A percentile compares a stretch with the other conserved stretches of the same genome.
Evolutionary conservation across 2,797 vertebrate genomes (phyloP).

Genomic region (Eurystomus glaucurus): DNA sequence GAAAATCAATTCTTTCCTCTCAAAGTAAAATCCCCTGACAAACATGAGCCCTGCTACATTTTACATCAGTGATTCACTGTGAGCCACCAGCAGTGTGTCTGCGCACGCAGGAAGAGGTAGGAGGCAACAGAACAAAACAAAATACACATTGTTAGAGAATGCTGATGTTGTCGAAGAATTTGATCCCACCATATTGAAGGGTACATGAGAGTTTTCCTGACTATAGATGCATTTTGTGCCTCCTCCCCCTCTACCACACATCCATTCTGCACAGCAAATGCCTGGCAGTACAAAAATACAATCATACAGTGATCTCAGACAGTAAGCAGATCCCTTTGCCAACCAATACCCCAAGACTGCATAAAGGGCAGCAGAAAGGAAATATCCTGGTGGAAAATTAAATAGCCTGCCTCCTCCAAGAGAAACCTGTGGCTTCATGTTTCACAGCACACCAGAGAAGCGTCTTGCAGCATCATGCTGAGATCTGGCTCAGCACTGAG

Average conservation of each 20-base stretch:
- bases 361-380: neutral
- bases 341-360: neutral
- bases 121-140: neutral
- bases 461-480: neutral
- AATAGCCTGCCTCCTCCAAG: neutral
- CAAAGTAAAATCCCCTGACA: neutral
- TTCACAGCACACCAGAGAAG: neutral
- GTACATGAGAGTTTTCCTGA: neutral
- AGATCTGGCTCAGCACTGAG: neutral
- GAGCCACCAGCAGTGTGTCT: neutral
- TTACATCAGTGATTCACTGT: neutral
- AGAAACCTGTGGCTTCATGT: rapidly evolving
- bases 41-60: neutral
- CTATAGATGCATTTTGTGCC: neutral
- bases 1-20: neutral
- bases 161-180: neutral
- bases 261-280: neutral
- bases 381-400: neutral
- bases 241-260: neutral
- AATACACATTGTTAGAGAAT: neutral
- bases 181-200: neutral
- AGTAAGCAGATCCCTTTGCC: neutral
- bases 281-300: neutral
- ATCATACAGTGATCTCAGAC: neutral
- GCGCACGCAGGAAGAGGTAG: neutral